Conservation (phyloP, 2,113 vertebrate genomes). For the Leptocoma aspasia region DNA sequence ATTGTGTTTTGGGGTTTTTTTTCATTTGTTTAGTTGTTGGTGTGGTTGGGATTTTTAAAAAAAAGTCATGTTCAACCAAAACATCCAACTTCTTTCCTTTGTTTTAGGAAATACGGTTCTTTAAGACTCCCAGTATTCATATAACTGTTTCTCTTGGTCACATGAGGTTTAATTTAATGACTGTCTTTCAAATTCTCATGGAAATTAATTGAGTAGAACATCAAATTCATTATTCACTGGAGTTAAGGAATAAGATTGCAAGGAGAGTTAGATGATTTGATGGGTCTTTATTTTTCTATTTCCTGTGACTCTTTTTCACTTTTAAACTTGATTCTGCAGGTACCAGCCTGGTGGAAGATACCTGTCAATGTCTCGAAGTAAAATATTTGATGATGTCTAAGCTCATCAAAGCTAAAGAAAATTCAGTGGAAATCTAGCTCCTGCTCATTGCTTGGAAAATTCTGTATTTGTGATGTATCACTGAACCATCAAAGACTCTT, state of each 20-base stretch:
- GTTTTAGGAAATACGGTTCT: background rate
- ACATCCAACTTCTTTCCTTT: background rate
- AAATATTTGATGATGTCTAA: constrained; percentile 94
- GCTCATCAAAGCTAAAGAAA: constrained; percentile 3
- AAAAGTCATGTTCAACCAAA: background rate
- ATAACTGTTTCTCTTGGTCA: background rate
- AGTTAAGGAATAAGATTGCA: background rate
- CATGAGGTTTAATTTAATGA: background rate
- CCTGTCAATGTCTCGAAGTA: constrained; percentile 89
- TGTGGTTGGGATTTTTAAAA: background rate
- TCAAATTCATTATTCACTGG: background rate
- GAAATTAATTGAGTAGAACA: background rate
- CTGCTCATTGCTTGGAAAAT: constrained; percentile 12
- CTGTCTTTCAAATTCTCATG: background rate
- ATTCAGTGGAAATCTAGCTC: background rate
- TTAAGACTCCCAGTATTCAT: background rate
- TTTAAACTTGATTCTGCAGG: constrained; percentile 70
- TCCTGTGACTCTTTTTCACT: background rate
- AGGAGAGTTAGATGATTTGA: background rate
- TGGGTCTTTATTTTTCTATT: background rate
- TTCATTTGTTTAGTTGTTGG: background rate
- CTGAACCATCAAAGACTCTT: background rate
- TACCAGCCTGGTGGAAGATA: constrained; percentile 89
- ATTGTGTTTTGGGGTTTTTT: background rate
- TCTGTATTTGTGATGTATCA: background rate